A percentile compares a stretch with the other conserved stretches of the same genome.
These are phyloP conservation scores for Poeciliopsis occidentalis DNA, from an alignment of 2,113 vertebrate genomes.

Conservation along the genomic window DNA sequence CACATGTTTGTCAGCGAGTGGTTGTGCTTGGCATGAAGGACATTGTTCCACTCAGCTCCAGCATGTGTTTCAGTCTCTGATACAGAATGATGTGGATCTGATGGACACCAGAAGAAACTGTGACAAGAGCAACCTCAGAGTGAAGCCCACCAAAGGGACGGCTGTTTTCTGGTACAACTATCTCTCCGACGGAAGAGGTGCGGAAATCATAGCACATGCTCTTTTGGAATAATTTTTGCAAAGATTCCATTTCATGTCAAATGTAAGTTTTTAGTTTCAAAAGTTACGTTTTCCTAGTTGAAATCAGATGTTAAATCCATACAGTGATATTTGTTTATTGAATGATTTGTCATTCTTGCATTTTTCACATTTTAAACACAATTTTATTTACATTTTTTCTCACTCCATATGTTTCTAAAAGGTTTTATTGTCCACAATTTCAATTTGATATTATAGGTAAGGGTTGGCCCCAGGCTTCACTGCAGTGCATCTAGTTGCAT, in stretches of 20 bases:
- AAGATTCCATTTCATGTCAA: background rate
- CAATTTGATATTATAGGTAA: no score
- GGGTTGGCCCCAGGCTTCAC: no score
- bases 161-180: slow-evolving; percentile 99
- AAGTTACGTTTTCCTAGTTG: no score
- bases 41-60: slow-evolving; percentile 18
- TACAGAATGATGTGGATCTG: slow-evolving; percentile 93
- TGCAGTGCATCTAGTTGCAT: no score
- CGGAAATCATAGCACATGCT: no score
- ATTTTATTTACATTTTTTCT: no score
- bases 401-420: no score
- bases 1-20: slow-evolving; percentile 45
- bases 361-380: no score
- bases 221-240: background rate
- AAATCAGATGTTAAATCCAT: no score
- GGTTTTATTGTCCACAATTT: no score
- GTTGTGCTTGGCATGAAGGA: background rate
- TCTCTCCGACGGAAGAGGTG: slow-evolving; percentile 95
- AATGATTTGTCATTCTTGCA: no score
- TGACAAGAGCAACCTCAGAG: slow-evolving; percentile 93
- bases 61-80: slow-evolving; percentile 85
- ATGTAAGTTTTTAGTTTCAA: background rate
- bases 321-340: background rate
- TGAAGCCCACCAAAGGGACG: slow-evolving; percentile 93
- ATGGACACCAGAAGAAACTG: slow-evolving; percentile 96